A percentile compares a stretch with the other conserved stretches of the same genome.
phyloP scores from a whole-genome alignment of 2,113 vertebrate species.

The Gasterosteus aculeatus region DNA sequence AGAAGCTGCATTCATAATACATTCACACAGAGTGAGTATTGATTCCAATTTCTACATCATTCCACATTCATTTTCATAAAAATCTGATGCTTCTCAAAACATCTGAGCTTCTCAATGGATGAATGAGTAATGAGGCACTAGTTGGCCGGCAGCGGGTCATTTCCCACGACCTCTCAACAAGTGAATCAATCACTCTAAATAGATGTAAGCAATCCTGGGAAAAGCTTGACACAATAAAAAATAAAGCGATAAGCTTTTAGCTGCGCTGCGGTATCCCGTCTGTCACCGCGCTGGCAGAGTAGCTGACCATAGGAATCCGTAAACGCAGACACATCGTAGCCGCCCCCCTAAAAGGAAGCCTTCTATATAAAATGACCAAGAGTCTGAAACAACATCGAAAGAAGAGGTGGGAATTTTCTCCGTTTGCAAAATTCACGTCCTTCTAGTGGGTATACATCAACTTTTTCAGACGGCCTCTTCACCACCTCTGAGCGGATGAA shows the following conservation, averaged over 20 bases:
- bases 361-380: slow-evolving; percentile 26
- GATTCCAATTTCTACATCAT: background rate
- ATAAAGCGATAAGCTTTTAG: slow-evolving; percentile 44
- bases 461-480: background rate
- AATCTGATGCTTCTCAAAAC: slow-evolving; percentile 34
- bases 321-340: slow-evolving; percentile 7
- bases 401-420: background rate
- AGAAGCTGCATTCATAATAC: background rate
- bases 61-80: background rate
- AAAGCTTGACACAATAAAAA: slow-evolving; percentile 59
- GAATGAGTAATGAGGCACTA: slow-evolving; percentile 43
- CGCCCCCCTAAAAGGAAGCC: slow-evolving; percentile 14
- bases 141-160: slow-evolving; percentile 38
- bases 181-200: slow-evolving; percentile 58
- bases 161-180: slow-evolving; percentile 71
- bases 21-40: background rate
- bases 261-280: slow-evolving; percentile 47
- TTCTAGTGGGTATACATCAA: background rate
- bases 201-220: slow-evolving; percentile 55
- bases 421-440: slow-evolving; percentile 4
- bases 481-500: background rate
- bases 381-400: slow-evolving; percentile 24
- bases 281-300: slow-evolving; percentile 59
- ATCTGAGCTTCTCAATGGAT: slow-evolving; percentile 23
- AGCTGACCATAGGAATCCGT: slow-evolving; percentile 13